Evolutionary conservation across 2,888 invertebrate species (phyloP).

Genomic region (Ormyrus thymus): DNA sequence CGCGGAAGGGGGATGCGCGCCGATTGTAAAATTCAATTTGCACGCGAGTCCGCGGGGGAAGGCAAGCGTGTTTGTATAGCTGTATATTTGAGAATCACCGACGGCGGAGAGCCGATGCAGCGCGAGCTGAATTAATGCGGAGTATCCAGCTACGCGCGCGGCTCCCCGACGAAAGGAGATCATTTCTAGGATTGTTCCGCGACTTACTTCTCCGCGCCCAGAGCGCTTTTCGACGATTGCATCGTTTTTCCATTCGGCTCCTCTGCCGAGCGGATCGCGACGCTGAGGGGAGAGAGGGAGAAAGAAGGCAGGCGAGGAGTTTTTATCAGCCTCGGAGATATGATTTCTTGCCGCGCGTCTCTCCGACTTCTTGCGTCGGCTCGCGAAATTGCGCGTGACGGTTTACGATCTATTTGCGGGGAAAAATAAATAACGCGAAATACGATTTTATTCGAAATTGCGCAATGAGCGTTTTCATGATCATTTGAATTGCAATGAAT

Average conservation of each 20-base stretch:
- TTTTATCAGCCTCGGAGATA: not conserved
- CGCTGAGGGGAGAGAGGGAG: not conserved
- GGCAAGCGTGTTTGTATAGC: not conserved
- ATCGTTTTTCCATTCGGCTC: conserved; percentile 6
- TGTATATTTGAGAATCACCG: conserved; percentile 19
- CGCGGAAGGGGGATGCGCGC: conserved; percentile 15
- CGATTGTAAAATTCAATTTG: conserved; percentile 48
- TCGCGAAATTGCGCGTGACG: conserved; percentile 21
- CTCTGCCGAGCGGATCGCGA: conserved; percentile 4
- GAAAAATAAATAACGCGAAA: conserved; percentile 32
- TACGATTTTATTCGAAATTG: conserved; percentile 31
- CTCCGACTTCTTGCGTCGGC: not conserved
- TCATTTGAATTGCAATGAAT: conserved; percentile 23
- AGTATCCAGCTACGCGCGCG: conserved; percentile 32
- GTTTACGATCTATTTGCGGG: conserved; percentile 8
- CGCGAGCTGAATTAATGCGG: conserved; percentile 33
- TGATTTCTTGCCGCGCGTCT: conserved; percentile 1
- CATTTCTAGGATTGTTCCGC: conserved; percentile 13
- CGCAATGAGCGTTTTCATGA: conserved; percentile 24
- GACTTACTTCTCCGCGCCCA: conserved; percentile 4
- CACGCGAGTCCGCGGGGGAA: not conserved
- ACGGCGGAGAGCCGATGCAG: not conserved
- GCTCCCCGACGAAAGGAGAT: too few relatives aligned
- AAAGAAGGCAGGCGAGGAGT: not conserved
- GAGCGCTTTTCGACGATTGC: conserved; percentile 4